Percentiles rank a stretch among this genome's conserved stretches.
phyloP scores from a whole-genome alignment of 2,888 invertebrate species.

The Kryphioiulus occultus region DNA sequence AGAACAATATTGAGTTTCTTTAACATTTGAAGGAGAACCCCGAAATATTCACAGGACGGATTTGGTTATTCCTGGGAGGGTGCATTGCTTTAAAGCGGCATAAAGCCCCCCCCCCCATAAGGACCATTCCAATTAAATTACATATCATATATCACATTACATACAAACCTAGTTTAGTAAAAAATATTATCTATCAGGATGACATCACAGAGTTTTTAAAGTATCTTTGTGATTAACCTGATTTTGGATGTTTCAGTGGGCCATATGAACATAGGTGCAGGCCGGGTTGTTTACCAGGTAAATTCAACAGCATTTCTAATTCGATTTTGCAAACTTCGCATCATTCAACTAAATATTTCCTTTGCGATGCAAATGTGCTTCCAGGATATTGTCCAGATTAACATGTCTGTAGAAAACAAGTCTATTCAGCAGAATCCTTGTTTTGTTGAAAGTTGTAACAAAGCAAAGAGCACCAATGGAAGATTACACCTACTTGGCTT shows the following conservation, averaged over 20 bases:
- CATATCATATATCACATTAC: too few relatives aligned
- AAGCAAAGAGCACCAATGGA: conserved; percentile 62
- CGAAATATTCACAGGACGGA: background rate
- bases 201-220: too few relatives aligned
- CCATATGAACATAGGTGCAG: conserved; percentile 65
- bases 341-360: background rate
- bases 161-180: too few relatives aligned
- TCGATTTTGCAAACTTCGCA: too few relatives aligned
- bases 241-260: conserved; percentile 55
- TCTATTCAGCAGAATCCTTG: conserved; percentile 60
- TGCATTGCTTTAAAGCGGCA: too few relatives aligned
- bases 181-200: too few relatives aligned
- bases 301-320: background rate
- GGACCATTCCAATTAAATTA: too few relatives aligned
- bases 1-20: conserved; percentile 17
- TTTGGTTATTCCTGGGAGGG: background rate
- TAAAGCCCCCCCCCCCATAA: too few relatives aligned
- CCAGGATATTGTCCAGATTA: conserved; percentile 64
- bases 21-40: background rate
- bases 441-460: conserved; percentile 61
- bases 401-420: conserved; percentile 59
- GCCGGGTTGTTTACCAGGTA: conserved; percentile 63
- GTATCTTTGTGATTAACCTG: background rate
- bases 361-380: background rate
- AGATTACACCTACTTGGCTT: conserved; percentile 64